Percentiles rank a stretch among this genome's conserved stretches.
phyloP scores from a whole-genome alignment of 2,888 invertebrate species.

The Sicus ferrugineus region DNA sequence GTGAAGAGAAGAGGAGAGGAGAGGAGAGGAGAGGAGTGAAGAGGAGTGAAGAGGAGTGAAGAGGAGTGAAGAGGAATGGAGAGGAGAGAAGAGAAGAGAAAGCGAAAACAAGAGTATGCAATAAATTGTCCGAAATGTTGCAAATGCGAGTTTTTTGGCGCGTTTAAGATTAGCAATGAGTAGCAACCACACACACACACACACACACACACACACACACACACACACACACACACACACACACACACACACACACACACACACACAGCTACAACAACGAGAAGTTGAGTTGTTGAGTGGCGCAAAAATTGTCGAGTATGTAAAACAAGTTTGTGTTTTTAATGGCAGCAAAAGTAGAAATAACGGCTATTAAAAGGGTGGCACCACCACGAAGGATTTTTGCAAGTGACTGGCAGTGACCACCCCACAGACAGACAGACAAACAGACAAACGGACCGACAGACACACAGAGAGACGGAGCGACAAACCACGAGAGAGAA shows the following conservation, averaged over 20 bases:
- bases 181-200: neutral
- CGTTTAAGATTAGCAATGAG: slow-evolving; percentile 14
- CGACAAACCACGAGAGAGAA: too few relatives aligned
- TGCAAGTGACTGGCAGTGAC: neutral
- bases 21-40: too few relatives aligned
- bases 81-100: neutral
- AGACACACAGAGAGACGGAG: slow-evolving; percentile 44
- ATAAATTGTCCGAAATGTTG: slow-evolving; percentile 27
- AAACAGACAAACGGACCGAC: slow-evolving; percentile 46
- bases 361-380: neutral
- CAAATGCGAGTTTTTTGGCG: slow-evolving; percentile 28
- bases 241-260: slow-evolving; percentile 41
- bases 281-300: too few relatives aligned
- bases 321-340: too few relatives aligned
- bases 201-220: too few relatives aligned
- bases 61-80: neutral
- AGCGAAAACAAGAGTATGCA: slow-evolving; percentile 7
- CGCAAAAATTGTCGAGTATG: too few relatives aligned
- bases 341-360: neutral
- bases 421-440: neutral
- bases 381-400: neutral
- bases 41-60: neutral
- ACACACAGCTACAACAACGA: too few relatives aligned
- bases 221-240: neutral
- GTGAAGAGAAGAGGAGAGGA: neutral